A percentile compares a stretch with the other conserved stretches of the same genome.
Evolutionary conservation across 2,797 vertebrate species (phyloP).

Genomic region (Heliangelus exortis): DNA sequence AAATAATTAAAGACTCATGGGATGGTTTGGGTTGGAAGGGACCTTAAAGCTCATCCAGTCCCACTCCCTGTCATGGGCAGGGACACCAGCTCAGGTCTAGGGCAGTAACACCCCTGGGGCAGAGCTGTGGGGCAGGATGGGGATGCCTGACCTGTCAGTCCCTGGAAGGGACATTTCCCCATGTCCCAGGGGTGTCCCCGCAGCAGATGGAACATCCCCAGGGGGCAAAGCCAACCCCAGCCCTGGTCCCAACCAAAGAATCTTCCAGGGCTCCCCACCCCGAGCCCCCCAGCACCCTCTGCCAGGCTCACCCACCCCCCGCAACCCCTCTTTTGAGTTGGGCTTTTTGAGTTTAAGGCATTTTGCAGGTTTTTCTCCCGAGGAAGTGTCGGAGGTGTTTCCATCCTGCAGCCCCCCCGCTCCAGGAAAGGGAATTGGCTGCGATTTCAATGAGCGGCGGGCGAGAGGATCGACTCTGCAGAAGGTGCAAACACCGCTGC

Average conservation of each 20-base stretch:
- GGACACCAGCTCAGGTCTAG: not conserved
- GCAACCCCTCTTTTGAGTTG: not conserved
- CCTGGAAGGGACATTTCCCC: no score
- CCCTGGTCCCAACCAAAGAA: not conserved
- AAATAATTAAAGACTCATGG: not conserved
- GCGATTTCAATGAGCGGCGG: not conserved
- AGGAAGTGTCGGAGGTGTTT: fast-evolving
- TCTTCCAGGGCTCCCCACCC: not conserved
- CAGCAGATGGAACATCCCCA: not conserved
- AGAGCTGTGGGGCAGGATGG: not conserved
- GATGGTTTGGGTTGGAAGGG: no score
- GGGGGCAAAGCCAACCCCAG: not conserved
- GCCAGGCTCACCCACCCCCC: fast-evolving
- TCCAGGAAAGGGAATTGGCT: not conserved
- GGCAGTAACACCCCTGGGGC: fast-evolving
- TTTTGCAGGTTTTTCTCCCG: not conserved
- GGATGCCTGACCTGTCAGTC: no score
- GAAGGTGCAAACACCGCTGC: constrained; percentile 8
- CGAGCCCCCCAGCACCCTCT: no score
- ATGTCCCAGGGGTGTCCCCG: not conserved
- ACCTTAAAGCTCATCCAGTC: no score
- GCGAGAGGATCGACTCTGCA: not conserved
- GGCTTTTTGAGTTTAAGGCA: not conserved
- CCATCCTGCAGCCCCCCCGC: fast-evolving
- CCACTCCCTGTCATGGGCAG: no score